Evolutionary conservation across 2,113 vertebrate genomes (phyloP), one percentile per base, ranked within the genome.

Genomic region (Sinocyclocheilus grahami): DNA sequence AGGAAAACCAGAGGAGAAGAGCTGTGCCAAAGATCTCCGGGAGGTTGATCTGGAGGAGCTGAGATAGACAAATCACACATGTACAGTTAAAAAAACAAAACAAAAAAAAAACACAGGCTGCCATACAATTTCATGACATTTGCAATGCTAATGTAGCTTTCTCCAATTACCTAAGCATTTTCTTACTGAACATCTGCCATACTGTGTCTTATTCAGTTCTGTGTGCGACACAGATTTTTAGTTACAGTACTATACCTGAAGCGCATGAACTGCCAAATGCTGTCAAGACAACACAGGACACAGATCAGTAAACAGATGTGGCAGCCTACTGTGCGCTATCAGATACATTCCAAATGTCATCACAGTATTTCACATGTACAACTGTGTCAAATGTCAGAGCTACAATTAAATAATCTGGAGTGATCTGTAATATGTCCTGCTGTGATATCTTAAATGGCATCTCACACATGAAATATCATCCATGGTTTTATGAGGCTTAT

Each of bases 1-100:
- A 0, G 96, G 96, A 80, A 98, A 97, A 83, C 96, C 95, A 0
- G 95, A 91, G 0, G 95, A 92, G 6, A 93, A 95, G 84, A 99
- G 94, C 88, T 95, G 93, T 0, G 92, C 97, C 87, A 97, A 83
- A 0, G 96, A 91, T 5, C 95, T 95, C 1, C 97, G 95, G 0
- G 97, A 97, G 13, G 94, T 95, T 24, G 80, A 83, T 0, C 94
- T 91, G 3, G 76, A 89, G 22, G 95, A 95, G 9, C 97, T 97
- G 89, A 2, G 37, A 81, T 62, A 87, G 24, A 87, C 76, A 72
- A 78, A 58, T n/a, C 42, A 1, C 77, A 75, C 62, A 37, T 30
- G 60, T 39, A 51, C 46, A 3, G 62, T 7, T 11, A 24, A 42
- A 62, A 67, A 7, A 51, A 51, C 4, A 4, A 14, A 62, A 67